Percentiles rank a stretch among this genome's conserved stretches.
phyloP scores from a whole-genome alignment of 2,113 vertebrate species.

The Garra rufa region DNA sequence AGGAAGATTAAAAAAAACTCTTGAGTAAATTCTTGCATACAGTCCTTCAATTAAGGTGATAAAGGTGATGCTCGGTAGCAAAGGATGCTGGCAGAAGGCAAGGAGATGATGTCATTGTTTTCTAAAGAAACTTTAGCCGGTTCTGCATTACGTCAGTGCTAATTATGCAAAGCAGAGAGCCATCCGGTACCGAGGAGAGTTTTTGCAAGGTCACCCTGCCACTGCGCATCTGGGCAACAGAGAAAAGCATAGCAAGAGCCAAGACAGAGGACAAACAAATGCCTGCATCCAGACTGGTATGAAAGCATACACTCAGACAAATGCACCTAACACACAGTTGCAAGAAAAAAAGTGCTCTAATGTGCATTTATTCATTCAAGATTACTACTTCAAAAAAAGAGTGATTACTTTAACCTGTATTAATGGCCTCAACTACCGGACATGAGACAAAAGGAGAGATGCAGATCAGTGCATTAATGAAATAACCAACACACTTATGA shows the following conservation, averaged over 20 bases:
- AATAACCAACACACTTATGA: not conserved
- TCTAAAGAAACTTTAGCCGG: conserved; percentile 59
- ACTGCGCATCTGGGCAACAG: conserved; percentile 77
- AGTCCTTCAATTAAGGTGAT: conserved; percentile 16
- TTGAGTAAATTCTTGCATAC: not conserved
- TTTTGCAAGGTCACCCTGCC: conserved; percentile 76
- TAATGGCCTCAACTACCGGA: not conserved
- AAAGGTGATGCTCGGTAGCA: conserved; percentile 24
- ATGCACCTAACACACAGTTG: not conserved
- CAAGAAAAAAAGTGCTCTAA: not conserved
- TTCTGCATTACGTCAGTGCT: conserved; percentile 72
- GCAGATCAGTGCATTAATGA: not conserved
- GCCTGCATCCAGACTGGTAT: conserved; percentile 4
- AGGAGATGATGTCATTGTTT: conserved; percentile 47
- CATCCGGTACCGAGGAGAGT: conserved; percentile 47
- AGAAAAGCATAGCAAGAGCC: conserved; percentile 53
- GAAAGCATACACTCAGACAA: conserved; percentile 26
- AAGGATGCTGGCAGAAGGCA: conserved; percentile 9
- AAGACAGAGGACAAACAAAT: conserved; percentile 50
- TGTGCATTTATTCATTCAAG: not conserved
- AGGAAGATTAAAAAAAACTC: not conserved
- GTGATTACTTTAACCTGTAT: not conserved
- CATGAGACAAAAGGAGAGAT: not conserved
- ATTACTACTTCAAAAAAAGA: conserved; percentile 1
- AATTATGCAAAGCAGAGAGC: conserved; percentile 70